Percentiles rank a stretch among this genome's conserved stretches.
phyloP scores from a whole-genome alignment of 2,888 invertebrate species.

The Rotaria socialis region DNA sequence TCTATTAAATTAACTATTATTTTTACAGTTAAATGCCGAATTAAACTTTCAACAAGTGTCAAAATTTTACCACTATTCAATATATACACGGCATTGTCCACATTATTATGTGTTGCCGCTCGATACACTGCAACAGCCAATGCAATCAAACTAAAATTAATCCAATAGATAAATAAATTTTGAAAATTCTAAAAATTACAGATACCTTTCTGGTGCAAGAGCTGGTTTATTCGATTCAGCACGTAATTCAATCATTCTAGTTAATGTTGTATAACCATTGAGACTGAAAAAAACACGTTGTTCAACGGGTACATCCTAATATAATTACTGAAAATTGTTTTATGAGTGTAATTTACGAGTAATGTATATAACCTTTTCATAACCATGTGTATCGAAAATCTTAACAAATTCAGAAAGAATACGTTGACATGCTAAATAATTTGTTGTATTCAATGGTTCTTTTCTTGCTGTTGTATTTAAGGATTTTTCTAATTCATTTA shows the following conservation, averaged over 20 bases:
- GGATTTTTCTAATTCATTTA: slow-evolving; percentile 30
- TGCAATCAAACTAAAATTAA: neutral
- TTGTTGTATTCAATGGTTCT: slow-evolving; percentile 24
- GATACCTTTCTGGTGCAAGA: slow-evolving; percentile 31
- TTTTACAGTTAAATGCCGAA: slow-evolving; percentile 24
- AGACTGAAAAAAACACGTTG: slow-evolving; percentile 17
- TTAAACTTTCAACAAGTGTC: slow-evolving; percentile 12
- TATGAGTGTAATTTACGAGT: neutral
- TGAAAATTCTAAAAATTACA: neutral
- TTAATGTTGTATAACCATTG: slow-evolving; percentile 25
- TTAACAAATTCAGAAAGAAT: slow-evolving; percentile 1
- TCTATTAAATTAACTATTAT: neutral
- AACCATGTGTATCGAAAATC: slow-evolving; percentile 24
- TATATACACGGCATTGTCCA: neutral
- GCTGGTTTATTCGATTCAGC: slow-evolving; percentile 17
- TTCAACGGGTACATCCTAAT: neutral
- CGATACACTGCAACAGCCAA: slow-evolving; percentile 8
- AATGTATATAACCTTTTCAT: neutral
- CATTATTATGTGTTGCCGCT: slow-evolving; percentile 24
- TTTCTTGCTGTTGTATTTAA: slow-evolving; percentile 30
- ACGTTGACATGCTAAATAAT: slow-evolving; percentile 30
- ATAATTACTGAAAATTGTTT: neutral
- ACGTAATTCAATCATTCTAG: slow-evolving; percentile 17
- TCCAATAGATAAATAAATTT: neutral
- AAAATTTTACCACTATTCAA: slow-evolving; percentile 17